Conservation (phyloP, 2,797 vertebrate species). For the Parotocinclus haroldoi region DNA sequence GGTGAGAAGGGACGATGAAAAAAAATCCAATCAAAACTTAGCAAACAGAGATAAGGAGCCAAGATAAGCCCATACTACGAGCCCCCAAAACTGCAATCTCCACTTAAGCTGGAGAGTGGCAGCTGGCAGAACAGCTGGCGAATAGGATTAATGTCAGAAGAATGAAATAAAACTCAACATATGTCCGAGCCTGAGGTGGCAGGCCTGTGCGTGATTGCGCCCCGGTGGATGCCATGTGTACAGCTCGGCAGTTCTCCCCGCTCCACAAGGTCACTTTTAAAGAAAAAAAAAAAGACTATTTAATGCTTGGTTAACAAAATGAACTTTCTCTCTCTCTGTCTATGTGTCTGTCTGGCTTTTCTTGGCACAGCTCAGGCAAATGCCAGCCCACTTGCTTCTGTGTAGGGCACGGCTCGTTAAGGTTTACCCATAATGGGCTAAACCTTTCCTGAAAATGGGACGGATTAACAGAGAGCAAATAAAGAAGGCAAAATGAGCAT, state of each 20-base stretch:
- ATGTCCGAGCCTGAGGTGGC: constrained; percentile 99
- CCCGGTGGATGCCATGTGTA: constrained; percentile 96
- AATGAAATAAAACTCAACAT: constrained; percentile 99
- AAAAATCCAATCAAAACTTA: constrained; percentile 73
- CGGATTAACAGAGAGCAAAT: neutral
- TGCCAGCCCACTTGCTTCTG: constrained; percentile 12
- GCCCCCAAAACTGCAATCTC: constrained; percentile 96
- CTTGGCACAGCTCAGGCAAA: constrained; percentile 20
- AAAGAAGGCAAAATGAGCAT: neutral
- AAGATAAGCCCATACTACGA: constrained; percentile 79
- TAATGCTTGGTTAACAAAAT: constrained; percentile 83
- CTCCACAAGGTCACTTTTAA: constrained; percentile 98
- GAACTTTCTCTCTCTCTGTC: constrained; percentile 77
- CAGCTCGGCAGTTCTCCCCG: constrained; percentile 82
- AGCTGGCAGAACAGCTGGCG: constrained; percentile 99
- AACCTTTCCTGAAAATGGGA: constrained; percentile 9
- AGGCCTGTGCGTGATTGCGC: constrained; percentile 96
- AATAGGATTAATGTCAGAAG: constrained; percentile 99
- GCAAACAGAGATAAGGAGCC: constrained; percentile 73
- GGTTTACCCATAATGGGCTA: constrained; percentile 24
- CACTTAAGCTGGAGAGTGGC: constrained; percentile 95
- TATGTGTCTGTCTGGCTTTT: constrained; percentile 58
- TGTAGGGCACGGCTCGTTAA: constrained; percentile 32
- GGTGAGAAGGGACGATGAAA: constrained; percentile 5
- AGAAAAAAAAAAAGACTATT: constrained; percentile 67